Conservation (phyloP, 2,113 vertebrate species). For the Scartelaos histophorus region DNA sequence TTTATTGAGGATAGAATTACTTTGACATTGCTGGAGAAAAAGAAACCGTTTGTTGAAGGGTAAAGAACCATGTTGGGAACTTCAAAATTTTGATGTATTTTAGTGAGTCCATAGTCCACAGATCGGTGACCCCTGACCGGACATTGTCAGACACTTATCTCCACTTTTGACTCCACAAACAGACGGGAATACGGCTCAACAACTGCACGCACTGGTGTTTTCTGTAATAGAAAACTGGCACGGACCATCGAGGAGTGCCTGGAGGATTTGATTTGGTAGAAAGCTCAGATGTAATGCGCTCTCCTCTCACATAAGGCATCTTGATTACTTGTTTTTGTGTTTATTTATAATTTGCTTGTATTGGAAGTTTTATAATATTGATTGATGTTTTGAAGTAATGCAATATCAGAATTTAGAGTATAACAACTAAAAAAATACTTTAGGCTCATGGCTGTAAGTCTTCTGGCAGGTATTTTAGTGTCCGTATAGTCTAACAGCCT, state of each 20-base stretch:
- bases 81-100: conserved; percentile 24
- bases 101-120: conserved; percentile 24
- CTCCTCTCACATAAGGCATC: not conserved
- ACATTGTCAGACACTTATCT: conserved; percentile 31
- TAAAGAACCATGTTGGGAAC: not conserved
- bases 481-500: no score
- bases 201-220: not conserved
- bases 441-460: no score
- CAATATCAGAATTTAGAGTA: no score
- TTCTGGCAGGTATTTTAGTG: no score
- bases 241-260: not conserved
- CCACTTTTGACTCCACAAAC: conserved; percentile 40
- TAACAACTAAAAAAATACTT: no score
- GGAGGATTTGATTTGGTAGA: not conserved
- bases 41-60: not conserved
- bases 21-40: not conserved
- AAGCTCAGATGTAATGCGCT: not conserved
- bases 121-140: conserved; percentile 36
- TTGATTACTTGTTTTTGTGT: no score
- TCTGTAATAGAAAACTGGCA: not conserved
- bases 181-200: conserved; percentile 39
- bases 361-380: no score
- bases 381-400: no score
- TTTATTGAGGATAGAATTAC: not conserved
- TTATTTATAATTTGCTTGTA: no score